Percentiles rank a stretch among this genome's conserved stretches.
phyloP scores from a whole-genome alignment of 2,888 invertebrate species.

The Thelaira solivaga region DNA sequence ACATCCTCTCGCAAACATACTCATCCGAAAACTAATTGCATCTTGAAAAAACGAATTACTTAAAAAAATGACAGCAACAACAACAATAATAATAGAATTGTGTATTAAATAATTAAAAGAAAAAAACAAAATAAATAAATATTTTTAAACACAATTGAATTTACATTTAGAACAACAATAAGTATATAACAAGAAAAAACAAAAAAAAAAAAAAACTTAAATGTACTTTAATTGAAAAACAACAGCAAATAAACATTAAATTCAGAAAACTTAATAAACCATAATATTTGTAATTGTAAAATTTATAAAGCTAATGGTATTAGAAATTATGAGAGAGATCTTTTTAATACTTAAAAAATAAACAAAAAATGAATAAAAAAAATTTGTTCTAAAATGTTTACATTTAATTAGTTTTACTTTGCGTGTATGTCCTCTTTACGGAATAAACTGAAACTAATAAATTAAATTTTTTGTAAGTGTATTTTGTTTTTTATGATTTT shows the following conservation, averaged over 20 bases:
- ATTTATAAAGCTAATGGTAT: slow-evolving; percentile 30
- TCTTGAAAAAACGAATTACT: slow-evolving; percentile 34
- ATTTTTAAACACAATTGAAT: slow-evolving; percentile 52
- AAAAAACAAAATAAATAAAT: slow-evolving; percentile 1
- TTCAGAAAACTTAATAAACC: slow-evolving; percentile 11
- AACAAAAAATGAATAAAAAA: not conserved
- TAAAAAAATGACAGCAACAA: slow-evolving; percentile 29
- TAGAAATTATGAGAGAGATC: slow-evolving; percentile 43
- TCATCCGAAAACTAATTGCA: slow-evolving; percentile 7
- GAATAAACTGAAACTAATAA: slow-evolving; percentile 43
- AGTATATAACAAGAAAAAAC: slow-evolving; percentile 3
- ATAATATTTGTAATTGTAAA: slow-evolving; percentile 50
- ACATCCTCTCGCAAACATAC: not conserved
- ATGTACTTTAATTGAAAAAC: slow-evolving; percentile 56
- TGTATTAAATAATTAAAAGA: slow-evolving; percentile 41
- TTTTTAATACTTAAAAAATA: slow-evolving; percentile 46
- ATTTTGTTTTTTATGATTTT: slow-evolving; percentile 41
- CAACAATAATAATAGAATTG: slow-evolving; percentile 38
- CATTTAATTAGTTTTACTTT: slow-evolving; percentile 43
- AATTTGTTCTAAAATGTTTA: slow-evolving; percentile 30
- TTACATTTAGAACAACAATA: slow-evolving; percentile 46
- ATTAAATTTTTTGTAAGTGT: slow-evolving; percentile 28
- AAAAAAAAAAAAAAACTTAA: slow-evolving; percentile 21
- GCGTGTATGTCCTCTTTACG: slow-evolving; percentile 33
- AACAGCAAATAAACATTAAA: slow-evolving; percentile 19